A percentile compares a stretch with the other conserved stretches of the same genome.
phyloP scores from a whole-genome alignment of 2,113 vertebrate genomes.

The Microcebus lehilahytsara region DNA sequence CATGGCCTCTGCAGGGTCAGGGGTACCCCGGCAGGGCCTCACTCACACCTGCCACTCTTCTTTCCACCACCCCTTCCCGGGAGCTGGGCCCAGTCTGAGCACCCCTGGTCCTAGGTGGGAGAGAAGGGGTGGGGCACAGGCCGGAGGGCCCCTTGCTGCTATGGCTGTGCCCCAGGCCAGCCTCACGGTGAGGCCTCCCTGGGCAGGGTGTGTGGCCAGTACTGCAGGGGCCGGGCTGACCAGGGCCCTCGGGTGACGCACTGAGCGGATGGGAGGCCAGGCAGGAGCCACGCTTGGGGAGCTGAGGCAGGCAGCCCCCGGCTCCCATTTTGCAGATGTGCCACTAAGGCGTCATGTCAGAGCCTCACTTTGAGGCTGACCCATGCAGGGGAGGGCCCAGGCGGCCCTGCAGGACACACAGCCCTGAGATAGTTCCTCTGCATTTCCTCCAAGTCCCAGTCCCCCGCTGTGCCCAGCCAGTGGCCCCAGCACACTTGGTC shows the following conservation, averaged over 20 bases:
- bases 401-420: fast-evolving
- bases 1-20: not conserved
- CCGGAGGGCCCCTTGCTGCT: not conserved
- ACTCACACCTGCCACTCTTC: fast-evolving
- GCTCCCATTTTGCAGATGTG: not conserved
- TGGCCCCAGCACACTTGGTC: fast-evolving
- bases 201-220: not conserved
- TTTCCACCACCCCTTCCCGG: fast-evolving
- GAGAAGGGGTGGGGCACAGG: not conserved
- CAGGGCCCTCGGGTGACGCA: fast-evolving
- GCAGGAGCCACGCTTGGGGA: not conserved
- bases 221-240: not conserved
- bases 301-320: no score
- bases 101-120: not conserved
- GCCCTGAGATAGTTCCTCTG: no score
- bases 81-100: not conserved
- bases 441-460: fast-evolving
- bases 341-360: fast-evolving
- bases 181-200: no score
- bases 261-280: not conserved
- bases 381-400: not conserved
- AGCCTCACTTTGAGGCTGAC: fast-evolving
- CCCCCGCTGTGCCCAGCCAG: fast-evolving
- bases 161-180: not conserved
- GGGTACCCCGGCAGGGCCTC: not conserved